Evolutionary conservation across 2,888 invertebrate species (phyloP), one percentile per base, ranked within the genome.

Genomic region (Meteorus colon): DNA sequence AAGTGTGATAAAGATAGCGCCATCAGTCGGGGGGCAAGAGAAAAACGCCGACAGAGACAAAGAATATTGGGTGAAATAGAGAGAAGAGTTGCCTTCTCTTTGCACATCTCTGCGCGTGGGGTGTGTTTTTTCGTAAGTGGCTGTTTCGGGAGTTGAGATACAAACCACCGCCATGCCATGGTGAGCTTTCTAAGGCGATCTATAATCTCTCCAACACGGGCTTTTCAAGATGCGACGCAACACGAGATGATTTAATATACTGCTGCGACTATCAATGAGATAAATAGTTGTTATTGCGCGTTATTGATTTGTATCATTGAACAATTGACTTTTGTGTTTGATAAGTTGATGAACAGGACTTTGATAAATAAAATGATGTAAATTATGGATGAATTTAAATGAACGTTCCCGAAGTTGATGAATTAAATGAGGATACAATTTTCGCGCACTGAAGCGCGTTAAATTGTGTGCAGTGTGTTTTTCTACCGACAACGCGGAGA

Each of bases 91-190:
- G 10, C 12, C 62, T 60, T 10, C 27, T 29, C 55, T 19, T 12
- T n/a, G 31, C 62, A 62, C 62, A 65, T 65, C 65, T 37, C 41
- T 41, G 41, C 41, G 65, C 24, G 65, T 65, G 72, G 77, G 77
- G 65, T 69, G 71, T 71, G 51, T 76, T 78, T 74, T 80, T 74
- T 80, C 75, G 69, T 65, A 66, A 77, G 77, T 65, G 78, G 68
- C 60, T 75, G 68, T 62, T 72, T 74, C 66, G 73, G 77, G 77
- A 78, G 82, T 77, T 78, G 77, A 12, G 70, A 70, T 71, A 60
- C 55, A 12, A 5, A 41, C 41, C 41, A 67, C 74, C 69, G 70
- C 73, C 71, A 77, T 74, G 60, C 74, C 73, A 62, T 73, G 78
- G 74, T 75, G 67, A 41, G 66, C 60, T 59, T 73, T 67, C 73